Conservation (phyloP, 1,140 invertebrate species). For the Andricus grossulariae region DNA sequence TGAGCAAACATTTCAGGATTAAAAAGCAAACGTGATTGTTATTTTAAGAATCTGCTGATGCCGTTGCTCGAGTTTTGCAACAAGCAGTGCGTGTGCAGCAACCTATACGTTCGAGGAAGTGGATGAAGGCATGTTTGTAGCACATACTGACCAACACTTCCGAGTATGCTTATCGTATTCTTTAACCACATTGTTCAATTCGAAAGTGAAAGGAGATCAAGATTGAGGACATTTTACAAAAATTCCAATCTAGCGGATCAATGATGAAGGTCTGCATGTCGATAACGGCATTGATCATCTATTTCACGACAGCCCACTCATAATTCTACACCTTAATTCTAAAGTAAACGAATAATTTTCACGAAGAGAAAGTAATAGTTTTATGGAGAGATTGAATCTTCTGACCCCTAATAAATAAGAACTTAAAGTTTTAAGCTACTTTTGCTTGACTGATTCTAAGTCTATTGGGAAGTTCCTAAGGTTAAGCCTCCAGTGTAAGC, state of each 20-base stretch:
- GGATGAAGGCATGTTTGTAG: not conserved
- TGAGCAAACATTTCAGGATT: not conserved
- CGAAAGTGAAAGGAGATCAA: too few species aligned
- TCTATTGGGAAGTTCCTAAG: not conserved
- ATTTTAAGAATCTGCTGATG: conserved; percentile 3
- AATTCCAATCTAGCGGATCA: too few species aligned
- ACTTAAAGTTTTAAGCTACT: not conserved
- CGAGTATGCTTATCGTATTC: not conserved
- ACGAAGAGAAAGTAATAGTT: not conserved
- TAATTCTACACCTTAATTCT: too few species aligned
- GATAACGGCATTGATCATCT: too few species aligned
- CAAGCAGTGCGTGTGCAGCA: not conserved
- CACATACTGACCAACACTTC: not conserved
- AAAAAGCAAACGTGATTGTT: not conserved
- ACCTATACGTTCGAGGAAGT: not conserved
- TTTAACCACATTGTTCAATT: too few species aligned
- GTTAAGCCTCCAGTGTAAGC: conserved; percentile 41
- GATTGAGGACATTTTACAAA: too few species aligned
- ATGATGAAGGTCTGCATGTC: too few species aligned
- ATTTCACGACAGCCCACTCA: too few species aligned
- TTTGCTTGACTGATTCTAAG: not conserved
- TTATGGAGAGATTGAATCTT: not conserved
- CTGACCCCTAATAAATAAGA: not conserved
- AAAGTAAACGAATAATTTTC: not conserved
- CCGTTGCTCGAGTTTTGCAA: conserved; percentile 1